These are phyloP conservation scores for Plecotus auritus DNA, from an alignment of 2,113 vertebrate genomes.

Conservation along the genomic window DNA sequence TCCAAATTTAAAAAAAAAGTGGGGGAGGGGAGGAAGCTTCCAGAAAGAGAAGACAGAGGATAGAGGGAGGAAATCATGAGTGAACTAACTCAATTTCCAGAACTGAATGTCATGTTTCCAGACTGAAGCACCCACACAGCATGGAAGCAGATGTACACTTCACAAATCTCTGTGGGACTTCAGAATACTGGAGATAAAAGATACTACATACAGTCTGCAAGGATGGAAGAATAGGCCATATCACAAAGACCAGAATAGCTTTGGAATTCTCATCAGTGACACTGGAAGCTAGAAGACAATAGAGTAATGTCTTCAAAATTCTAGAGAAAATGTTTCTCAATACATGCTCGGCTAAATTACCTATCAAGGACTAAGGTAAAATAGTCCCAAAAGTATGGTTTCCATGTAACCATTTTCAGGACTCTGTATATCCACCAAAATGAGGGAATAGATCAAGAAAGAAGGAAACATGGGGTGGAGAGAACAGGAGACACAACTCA, in stretches of 20 bases:
- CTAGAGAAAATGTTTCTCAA: not conserved
- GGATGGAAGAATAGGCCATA: not conserved
- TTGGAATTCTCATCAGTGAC: not conserved
- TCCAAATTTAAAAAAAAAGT: not conserved
- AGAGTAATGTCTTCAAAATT: not conserved
- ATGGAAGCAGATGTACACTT: not conserved
- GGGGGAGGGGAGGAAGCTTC: not conserved
- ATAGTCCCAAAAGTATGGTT: not conserved
- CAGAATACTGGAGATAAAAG: not conserved
- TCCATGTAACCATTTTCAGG: not conserved
- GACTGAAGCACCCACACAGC: not conserved
- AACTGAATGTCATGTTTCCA: not conserved
- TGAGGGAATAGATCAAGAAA: not conserved
- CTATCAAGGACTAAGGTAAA: not conserved
- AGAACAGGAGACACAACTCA: not conserved
- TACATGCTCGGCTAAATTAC: not conserved
- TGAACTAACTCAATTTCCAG: not conserved
- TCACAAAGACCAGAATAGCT: not conserved
- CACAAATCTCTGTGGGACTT: not conserved
- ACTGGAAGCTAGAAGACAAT: not conserved
- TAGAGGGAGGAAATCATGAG: not conserved
- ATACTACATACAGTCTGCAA: not conserved
- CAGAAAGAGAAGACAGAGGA: not conserved
- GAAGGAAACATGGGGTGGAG: not conserved
- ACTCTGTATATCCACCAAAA: not conserved